These are phyloP conservation scores for Uloborus plumipes DNA, from an alignment of 2,888 invertebrate species.

Conservation along the genomic window DNA sequence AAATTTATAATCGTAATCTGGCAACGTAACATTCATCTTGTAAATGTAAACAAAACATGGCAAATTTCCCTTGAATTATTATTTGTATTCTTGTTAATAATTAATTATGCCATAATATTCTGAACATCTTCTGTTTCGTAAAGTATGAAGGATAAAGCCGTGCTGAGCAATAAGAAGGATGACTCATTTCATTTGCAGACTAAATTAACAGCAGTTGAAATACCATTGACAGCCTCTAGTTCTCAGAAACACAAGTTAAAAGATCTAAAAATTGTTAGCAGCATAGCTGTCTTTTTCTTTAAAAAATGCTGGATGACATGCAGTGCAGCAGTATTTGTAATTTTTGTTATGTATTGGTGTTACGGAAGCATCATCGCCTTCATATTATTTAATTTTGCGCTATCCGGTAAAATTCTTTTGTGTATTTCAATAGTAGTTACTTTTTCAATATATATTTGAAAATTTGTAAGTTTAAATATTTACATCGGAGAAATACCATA, in stretches of 20 bases:
- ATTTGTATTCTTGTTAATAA: too few relatives aligned
- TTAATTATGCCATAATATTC: too few relatives aligned
- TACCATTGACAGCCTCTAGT: slow-evolving; percentile 8
- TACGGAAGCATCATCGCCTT: slow-evolving; percentile 59
- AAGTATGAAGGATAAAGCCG: slow-evolving; percentile 18
- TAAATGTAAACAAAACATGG: too few relatives aligned
- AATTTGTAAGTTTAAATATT: too few relatives aligned
- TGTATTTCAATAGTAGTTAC: too few relatives aligned
- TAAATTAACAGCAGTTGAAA: not conserved
- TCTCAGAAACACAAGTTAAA: slow-evolving; percentile 3
- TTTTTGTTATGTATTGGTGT: slow-evolving; percentile 63
- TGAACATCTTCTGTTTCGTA: not conserved
- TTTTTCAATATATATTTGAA: too few relatives aligned
- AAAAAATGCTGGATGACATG: slow-evolving; percentile 63
- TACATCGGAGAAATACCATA: too few relatives aligned
- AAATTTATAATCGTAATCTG: too few relatives aligned
- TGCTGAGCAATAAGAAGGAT: not conserved
- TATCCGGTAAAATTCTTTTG: slow-evolving; percentile 34
- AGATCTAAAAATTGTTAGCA: slow-evolving; percentile 23
- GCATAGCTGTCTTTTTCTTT: slow-evolving; percentile 47
- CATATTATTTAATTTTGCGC: slow-evolving; percentile 53
- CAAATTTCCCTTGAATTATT: too few relatives aligned
- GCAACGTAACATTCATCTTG: too few relatives aligned
- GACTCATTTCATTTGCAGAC: slow-evolving; percentile 22
- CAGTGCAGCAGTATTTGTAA: slow-evolving; percentile 56